A percentile compares a stretch with the other conserved stretches of the same genome.
Evolutionary conservation across 2,113 vertebrate species (phyloP).

Genomic region (Macquaria ambigua): DNA sequence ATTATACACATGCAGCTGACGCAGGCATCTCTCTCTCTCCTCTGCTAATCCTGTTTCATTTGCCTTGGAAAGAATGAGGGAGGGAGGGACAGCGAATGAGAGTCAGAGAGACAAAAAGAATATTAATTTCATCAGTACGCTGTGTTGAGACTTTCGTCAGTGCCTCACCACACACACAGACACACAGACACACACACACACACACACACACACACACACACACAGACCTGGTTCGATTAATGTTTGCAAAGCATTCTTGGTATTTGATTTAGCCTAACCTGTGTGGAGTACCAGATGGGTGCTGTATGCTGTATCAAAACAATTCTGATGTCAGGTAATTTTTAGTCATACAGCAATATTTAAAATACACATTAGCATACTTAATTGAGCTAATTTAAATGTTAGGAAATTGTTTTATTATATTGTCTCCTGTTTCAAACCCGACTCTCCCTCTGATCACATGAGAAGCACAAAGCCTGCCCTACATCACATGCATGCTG

Average conservation of each 20-base stretch:
- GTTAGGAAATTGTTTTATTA: background rate
- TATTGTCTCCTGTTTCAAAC: background rate
- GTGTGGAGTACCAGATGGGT: conserved; percentile 26
- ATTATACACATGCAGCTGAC: conserved; percentile 78
- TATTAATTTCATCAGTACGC: conserved; percentile 67
- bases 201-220: background rate
- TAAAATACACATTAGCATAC: background rate
- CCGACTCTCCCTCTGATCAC: background rate
- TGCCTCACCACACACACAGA: conserved; percentile 19
- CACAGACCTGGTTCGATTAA: conserved; percentile 13
- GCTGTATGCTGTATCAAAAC: conserved; percentile 13
- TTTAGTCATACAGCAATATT: background rate
- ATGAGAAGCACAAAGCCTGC: background rate
- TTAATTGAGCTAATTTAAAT: conserved; percentile 15
- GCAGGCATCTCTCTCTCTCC: conserved; percentile 65
- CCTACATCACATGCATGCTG: conserved; percentile 1
- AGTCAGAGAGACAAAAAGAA: conserved; percentile 58
- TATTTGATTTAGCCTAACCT: conserved; percentile 35
- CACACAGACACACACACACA: background rate
- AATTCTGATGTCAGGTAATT: background rate
- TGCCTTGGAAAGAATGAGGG: conserved; percentile 67
- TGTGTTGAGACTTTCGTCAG: conserved; percentile 36
- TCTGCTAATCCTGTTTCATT: conserved; percentile 81
- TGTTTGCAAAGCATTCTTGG: conserved; percentile 21
- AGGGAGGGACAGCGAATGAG: conserved; percentile 19